Percentiles rank a stretch among this genome's conserved stretches.
Conservation (phyloP, 2,797 vertebrate genomes). For the Danionella dracula region DNA sequence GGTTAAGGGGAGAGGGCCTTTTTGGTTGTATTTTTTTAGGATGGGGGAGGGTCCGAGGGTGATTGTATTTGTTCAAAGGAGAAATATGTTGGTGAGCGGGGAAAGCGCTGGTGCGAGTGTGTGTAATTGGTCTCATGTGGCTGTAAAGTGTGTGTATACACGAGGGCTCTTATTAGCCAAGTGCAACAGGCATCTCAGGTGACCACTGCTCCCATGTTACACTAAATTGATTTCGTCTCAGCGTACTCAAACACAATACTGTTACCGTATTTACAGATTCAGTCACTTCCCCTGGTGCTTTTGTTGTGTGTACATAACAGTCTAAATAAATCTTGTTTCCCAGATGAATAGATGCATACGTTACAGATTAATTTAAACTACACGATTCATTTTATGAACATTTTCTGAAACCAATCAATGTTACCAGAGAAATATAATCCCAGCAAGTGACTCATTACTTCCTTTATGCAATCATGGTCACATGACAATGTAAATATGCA, state of each 20-base stretch:
- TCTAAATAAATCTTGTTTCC: no score
- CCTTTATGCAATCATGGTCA: no score
- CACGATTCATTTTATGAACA: no score
- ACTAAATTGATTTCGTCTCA: conserved; percentile 5
- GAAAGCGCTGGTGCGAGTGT: neutral
- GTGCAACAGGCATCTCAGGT: neutral
- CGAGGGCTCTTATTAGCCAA: conserved; percentile 2
- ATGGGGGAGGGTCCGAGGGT: conserved; percentile 12
- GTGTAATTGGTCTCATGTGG: neutral
- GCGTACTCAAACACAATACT: neutral
- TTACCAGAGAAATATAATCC: no score
- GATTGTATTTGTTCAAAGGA: neutral
- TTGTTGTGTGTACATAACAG: no score
- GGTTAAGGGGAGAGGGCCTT: neutral
- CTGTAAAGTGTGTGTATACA: neutral
- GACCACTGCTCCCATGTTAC: neutral
- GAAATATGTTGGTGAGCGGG: neutral
- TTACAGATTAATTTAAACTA: no score
- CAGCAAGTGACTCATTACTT: no score
- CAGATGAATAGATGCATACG: no score
- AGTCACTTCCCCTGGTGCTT: neutral
- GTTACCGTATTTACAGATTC: neutral
- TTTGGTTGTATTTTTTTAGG: neutral
- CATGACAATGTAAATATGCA: no score
- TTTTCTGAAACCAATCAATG: no score